Percentiles rank a stretch among this genome's conserved stretches.
These are phyloP conservation scores for Galerucella calmariensis DNA, from an alignment of 2,888 invertebrate species.

Conservation along the genomic window DNA sequence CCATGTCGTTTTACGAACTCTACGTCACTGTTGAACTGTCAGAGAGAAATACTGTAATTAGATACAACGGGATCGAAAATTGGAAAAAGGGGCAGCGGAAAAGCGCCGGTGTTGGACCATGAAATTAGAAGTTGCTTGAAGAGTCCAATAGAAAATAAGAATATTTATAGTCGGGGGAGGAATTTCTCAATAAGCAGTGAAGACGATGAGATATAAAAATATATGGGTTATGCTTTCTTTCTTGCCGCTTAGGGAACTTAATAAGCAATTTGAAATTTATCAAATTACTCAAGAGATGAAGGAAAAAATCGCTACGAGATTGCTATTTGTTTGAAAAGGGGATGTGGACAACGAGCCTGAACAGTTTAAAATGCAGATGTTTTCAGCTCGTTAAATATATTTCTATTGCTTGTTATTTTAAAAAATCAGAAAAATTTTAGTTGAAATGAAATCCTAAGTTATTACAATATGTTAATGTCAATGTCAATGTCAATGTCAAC, in stretches of 20 bases:
- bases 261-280: constrained; percentile 39
- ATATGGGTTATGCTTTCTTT: constrained; percentile 35
- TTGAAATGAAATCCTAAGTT: no score
- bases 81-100: constrained; percentile 56
- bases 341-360: constrained; percentile 24
- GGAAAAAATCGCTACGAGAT: constrained; percentile 27
- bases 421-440: neutral
- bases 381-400: neutral
- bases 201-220: constrained; percentile 39
- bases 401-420: neutral
- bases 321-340: constrained; percentile 21
- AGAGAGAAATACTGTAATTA: constrained; percentile 63
- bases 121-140: constrained; percentile 61
- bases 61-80: constrained; percentile 60
- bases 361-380: constrained; percentile 10
- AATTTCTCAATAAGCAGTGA: constrained; percentile 49
- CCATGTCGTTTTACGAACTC: neutral
- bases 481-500: no score
- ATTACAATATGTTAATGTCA: no score
- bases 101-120: constrained; percentile 61
- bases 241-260: constrained; percentile 34
- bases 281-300: constrained; percentile 35
- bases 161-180: constrained; percentile 52
- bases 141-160: constrained; percentile 59
- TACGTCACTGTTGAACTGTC: constrained; percentile 47